Evolutionary conservation across 1,140 invertebrate genomes (phyloP), one percentile per base, ranked within the genome.

Genomic region (Mamestra configurata): DNA sequence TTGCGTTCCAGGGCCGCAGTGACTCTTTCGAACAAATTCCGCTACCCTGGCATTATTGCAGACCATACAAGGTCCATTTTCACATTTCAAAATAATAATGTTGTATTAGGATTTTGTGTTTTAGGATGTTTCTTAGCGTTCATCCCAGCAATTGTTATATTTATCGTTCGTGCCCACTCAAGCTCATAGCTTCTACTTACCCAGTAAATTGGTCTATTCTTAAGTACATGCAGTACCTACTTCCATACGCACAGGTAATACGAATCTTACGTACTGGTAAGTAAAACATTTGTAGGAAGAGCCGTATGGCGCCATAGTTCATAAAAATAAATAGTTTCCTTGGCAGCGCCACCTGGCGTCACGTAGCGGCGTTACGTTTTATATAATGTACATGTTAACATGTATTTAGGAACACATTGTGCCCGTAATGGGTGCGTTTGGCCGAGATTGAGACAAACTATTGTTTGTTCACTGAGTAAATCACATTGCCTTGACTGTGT

Each of bases 301-400:
- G 22, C 24, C 24, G 13, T n/a, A 31, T 35, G 57, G 24, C 57
- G 24, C 27, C 24, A 57, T 31, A 59, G 24, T 59, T 31, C 57
- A 59, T 59, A 59, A 59, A 59, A 59, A 35, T 31, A 35, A 59
- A 59, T 64, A 64, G 61, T 64, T 64, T 64, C 61, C 61, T 64
- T 18, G 35, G 35, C 31, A 18, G 31, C 61, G 61, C 35, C 61
- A 64, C 61, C 61, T 64, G 61, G n/a, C 61, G 61, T 64, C 61
- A 64, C 61, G 61, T 64, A 64, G 31, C 31, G 31, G 61, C 61
- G 31, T 64, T 64, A 64, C 61, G 35, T 64, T 64, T 64, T 64
- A 64, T 64, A 35, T 64, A 64, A 64, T 24, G 61, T 37, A 40
- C 61, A 64, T 64, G 61, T 64, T 64, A 40, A 64, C 35, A 20